Conservation (phyloP, 2,888 invertebrate genomes). For the Rhorus exstirpatorius region DNA sequence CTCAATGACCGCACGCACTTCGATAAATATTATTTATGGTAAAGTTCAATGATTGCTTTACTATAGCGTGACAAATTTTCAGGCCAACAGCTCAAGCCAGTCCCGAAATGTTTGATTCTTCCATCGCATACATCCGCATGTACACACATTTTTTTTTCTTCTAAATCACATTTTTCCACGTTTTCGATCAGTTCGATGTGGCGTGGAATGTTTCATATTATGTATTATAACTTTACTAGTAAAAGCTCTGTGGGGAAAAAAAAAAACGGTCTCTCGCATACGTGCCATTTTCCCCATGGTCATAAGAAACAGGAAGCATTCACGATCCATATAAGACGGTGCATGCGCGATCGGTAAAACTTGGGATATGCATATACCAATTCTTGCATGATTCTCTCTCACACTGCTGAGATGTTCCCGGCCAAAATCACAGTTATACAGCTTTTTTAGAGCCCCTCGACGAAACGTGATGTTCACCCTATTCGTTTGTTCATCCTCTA, state of each 20-base stretch:
- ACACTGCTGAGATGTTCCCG: not conserved
- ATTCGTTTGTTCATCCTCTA: not conserved
- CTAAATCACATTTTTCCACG: no score
- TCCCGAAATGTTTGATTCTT: no score
- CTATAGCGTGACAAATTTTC: no score
- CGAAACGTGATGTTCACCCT: constrained; percentile 8
- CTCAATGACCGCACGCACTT: no score
- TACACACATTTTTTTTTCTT: no score
- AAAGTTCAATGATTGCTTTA: no score
- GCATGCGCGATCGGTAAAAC: constrained; percentile 26
- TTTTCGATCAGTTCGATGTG: not conserved
- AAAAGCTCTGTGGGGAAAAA: not conserved
- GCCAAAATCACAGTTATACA: constrained; percentile 35
- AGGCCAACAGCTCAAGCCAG: no score
- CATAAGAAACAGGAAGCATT: constrained; percentile 7
- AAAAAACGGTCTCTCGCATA: not conserved
- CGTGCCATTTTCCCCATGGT: not conserved
- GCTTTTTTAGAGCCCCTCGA: constrained; percentile 27
- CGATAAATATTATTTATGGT: no score
- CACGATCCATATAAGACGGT: constrained; percentile 10
- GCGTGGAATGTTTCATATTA: not conserved
- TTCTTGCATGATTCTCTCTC: not conserved
- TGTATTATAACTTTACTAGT: not conserved
- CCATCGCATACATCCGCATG: no score
- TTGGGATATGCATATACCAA: not conserved